Percentiles rank a stretch among this genome's conserved stretches.
These are phyloP conservation scores for Notiomystis cincta DNA, from an alignment of 2,113 vertebrate genomes.

Conservation along the genomic window DNA sequence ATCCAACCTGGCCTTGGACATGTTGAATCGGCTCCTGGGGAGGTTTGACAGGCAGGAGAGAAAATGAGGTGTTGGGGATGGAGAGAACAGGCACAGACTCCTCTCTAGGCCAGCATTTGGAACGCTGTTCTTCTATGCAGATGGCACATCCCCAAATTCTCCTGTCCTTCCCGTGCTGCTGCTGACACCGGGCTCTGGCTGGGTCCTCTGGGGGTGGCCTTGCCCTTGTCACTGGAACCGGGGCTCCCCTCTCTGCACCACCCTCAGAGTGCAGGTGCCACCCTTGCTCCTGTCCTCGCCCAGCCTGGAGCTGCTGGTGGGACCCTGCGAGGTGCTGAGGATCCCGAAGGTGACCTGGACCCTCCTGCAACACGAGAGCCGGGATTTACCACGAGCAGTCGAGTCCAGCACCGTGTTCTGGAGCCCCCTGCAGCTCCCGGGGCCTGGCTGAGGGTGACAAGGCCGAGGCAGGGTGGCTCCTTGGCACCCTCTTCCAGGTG, in stretches of 20 bases:
- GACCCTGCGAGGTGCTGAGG: accelerated
- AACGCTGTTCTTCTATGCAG: not conserved
- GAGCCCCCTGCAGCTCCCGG: not conserved
- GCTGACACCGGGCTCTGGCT: accelerated
- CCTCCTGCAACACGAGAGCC: accelerated
- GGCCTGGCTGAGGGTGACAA: not conserved
- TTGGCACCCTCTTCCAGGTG: not conserved
- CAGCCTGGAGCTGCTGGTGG: not conserved
- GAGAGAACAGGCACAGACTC: not conserved
- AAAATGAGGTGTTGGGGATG: not conserved
- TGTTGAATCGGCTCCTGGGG: accelerated
- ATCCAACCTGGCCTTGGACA: accelerated
- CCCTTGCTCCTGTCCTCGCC: not conserved
- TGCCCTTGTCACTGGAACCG: not conserved
- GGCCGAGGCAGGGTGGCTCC: not conserved
- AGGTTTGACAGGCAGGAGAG: not conserved
- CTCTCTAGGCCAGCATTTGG: not conserved
- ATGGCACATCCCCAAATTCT: accelerated
- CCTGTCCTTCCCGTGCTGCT: accelerated
- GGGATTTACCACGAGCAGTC: accelerated
- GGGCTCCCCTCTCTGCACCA: not conserved
- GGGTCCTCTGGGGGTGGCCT: accelerated
- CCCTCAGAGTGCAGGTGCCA: not conserved
- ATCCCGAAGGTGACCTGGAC: not conserved
- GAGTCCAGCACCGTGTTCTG: not conserved